Evolutionary conservation across 2,888 invertebrate species (phyloP), one percentile per base, ranked within the genome.

Genomic region (Coenonympha glycerion): DNA sequence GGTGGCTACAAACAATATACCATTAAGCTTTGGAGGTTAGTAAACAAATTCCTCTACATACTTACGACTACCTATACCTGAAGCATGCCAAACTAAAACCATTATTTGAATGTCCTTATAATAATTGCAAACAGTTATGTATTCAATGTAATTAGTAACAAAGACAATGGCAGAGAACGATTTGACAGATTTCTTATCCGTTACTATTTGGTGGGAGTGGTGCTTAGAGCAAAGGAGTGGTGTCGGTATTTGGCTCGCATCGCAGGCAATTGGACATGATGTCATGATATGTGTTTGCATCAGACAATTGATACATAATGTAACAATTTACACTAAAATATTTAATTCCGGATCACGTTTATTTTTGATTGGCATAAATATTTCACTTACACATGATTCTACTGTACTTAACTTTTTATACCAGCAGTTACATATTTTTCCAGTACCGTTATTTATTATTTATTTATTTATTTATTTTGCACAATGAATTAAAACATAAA

Each of bases 211-310:
- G 53, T 53, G 65, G 83, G 79, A 71, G 81, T 63, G 80, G 79
- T 70, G 57, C 55, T n/a, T n/a, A n/a, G n/a, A n/a, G n/a, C n/a
- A n/a, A n/a, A n/a, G 83, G 79, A 71, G 81, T 63, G 80, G 79
- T 70, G 57, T 55, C 19, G 19, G 66, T 69, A 69, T 74, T 75
- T n/a, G n/a, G n/a, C n/a, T n/a, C 63, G 66, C 70, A 46, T 58
- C 59, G 57, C 56, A 54, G 62, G 62, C 57, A 57, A 61, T 67
- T 65, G 65, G 63, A 61, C 62, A 67, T 78, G 78, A 79, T 68
- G 75, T 76, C 80, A 79, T 69, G 34, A 16, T 42, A 61, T 73
- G 65, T 58, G 50, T 62, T 76, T 73, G 65, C 71, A 66, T 71
- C 71, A 72, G 60, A 56, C 53, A 21, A n/a, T n/a, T n/a, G n/a